phyloP scores from a whole-genome alignment of 2,113 vertebrate species.

The Eulemur rufifrons region DNA sequence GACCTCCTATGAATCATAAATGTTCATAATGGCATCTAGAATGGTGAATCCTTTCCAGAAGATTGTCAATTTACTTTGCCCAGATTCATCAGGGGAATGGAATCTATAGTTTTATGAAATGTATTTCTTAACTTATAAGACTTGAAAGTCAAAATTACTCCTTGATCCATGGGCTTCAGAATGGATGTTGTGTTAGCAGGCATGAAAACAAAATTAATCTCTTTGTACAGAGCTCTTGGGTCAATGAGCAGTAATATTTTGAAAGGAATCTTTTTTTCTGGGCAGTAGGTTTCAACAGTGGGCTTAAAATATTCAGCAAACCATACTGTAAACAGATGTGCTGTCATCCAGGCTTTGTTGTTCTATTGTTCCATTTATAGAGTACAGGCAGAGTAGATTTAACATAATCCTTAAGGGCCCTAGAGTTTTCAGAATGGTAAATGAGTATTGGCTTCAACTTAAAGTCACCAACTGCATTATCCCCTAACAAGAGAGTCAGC shows the following conservation, averaged over 20 bases:
- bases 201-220: background rate
- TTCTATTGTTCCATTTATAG: background rate
- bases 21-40: background rate
- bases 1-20: background rate
- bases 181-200: background rate
- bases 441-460: background rate
- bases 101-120: background rate
- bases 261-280: background rate
- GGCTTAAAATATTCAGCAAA: background rate
- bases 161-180: background rate
- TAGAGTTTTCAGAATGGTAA: background rate
- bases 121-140: background rate
- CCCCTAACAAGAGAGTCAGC: background rate
- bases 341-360: background rate
- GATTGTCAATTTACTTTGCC: background rate
- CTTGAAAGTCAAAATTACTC: background rate
- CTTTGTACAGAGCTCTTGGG: background rate
- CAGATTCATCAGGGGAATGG: background rate
- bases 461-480: background rate
- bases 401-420: background rate
- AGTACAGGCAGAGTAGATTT: background rate
- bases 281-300: background rate
- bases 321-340: background rate
- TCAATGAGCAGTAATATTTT: background rate
- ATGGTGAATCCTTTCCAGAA: background rate